Base-by-base conservation (phyloP, 2,113 vertebrate genomes). In the Alethe castanea region DNA sequence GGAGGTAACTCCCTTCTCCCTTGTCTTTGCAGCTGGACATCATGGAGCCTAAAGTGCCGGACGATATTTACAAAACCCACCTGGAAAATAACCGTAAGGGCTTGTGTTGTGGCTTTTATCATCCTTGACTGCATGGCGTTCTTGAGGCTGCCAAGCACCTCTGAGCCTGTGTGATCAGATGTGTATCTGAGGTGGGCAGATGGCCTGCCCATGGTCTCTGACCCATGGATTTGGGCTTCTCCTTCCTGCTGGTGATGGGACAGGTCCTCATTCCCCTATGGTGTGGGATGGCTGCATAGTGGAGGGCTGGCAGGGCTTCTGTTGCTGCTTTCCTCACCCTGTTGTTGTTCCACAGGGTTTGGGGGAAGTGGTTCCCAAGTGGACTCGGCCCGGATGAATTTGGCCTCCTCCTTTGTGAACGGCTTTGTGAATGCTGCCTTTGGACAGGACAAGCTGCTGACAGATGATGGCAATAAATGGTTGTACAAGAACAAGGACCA, bases 401-500 rank as follows among this genome's bases (percentile, higher is more conserved):
- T 99, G 97, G 99, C 99, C 33, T 99, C 99, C 9, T 99, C 99
- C 26, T 99, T 99, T 12, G 99, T 99, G 59, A 99, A 99, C 0
- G 99, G 99, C 85, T 99, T 99, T 48, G 99, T 99, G 76, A 99
- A 99, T 2, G 99, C 99, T 9, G 99, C 99, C 1, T 99, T 99
- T 6, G 99, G 99, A 40, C 99, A 99, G 91, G 99, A 99, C 97
- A 99, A 99, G 95, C 98, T 99, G 76, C 98, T 99, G 91, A 99
- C 99, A 1, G 99, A 99, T 9, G 99, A 99, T 28, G 99, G 99
- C 92, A 99, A 99, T 97, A 99, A 99, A 90, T 99, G 99, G 99
- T 97, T 99, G 33, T 99, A 99, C 94, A 99, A 99, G 97, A 99
- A 99, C 97, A 99, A 99, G 91, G 99, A 99, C 95, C 99, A 99